Conservation (phyloP, 2,888 invertebrate genomes). For the Polylopha cassiicola region DNA sequence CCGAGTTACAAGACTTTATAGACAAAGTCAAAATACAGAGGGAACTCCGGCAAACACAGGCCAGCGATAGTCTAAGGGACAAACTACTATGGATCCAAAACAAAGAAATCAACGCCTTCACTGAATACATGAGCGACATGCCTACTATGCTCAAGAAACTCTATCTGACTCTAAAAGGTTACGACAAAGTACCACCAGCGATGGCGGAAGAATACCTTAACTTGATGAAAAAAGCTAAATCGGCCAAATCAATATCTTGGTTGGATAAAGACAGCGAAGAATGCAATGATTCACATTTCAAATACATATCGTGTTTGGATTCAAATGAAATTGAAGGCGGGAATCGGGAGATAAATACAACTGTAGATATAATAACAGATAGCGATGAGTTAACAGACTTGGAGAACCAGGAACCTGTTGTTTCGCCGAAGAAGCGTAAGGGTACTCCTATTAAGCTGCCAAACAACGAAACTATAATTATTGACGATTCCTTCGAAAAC, state of each 20-base stretch:
- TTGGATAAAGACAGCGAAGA: constrained; percentile 64
- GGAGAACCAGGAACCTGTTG: constrained; percentile 48
- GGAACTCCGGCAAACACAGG: constrained; percentile 56
- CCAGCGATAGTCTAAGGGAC: constrained; percentile 54
- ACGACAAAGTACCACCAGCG: constrained; percentile 75
- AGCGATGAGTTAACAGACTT: constrained; percentile 56
- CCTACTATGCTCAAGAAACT: constrained; percentile 75
- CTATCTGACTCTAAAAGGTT: constrained; percentile 77
- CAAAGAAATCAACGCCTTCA: constrained; percentile 70
- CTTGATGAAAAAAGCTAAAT: constrained; percentile 77
- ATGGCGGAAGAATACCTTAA: constrained; percentile 77
- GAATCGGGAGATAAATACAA: constrained; percentile 31
- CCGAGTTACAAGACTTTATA: constrained; percentile 45
- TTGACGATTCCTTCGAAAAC: constrained; percentile 61
- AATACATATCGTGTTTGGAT: constrained; percentile 53
- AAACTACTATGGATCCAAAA: constrained; percentile 60
- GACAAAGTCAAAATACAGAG: constrained; percentile 45
- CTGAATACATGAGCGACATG: constrained; percentile 71
- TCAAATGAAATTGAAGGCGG: constrained; percentile 42
- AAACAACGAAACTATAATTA: constrained; percentile 63
- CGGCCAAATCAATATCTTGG: constrained; percentile 79
- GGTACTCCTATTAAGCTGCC: constrained; percentile 59
- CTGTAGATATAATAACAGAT: constrained; percentile 50
- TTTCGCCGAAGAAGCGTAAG: constrained; percentile 51
- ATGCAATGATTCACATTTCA: constrained; percentile 44